Base-by-base conservation (phyloP, 2,888 invertebrate genomes). In the Diarsia mendica region DNA sequence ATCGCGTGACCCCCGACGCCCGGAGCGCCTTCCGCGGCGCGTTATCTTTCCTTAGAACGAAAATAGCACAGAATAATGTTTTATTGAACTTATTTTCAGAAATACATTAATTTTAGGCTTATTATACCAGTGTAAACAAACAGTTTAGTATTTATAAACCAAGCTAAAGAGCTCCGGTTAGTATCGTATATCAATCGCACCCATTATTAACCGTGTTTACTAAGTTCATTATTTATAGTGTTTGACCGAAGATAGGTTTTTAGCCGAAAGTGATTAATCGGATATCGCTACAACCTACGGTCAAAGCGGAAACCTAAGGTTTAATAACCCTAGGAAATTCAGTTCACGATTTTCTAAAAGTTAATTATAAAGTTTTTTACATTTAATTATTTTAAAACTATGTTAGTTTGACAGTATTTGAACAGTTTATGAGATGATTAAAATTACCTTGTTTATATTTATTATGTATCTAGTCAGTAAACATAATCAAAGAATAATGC, bases 221-320 rank as follows among this genome's bases (percentile, higher is more conserved):
- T 39, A 61, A 63, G 48, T 67, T 61, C 23, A 51, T 67, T 55
- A 55, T 65, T 28, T 48, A 51, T 20, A 20, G 51, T 51, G 51
- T 51, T 18, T 18, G 51, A 20, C 51, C 18, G 18, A 49, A 49
- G 39, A 39, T 39, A 8, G 39, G 8, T 39, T 39, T 39, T 39
- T 39, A 8, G 46, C 46, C 46, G 49, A 49, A 18, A 8, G 6
- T 18, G 49, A 49, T 49, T 49, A 18, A 49, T 49, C 18, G 49
- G 49, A 18, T 49, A 18, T 49, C 8, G 49, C 49, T 49, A 49
- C 49, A 18, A 18, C 49, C 49, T 49, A 8, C 49, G 49, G 18
- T 18, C 49, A 6, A 49, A 49, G 49, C 9, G 0, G 51, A 20
- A 51, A 8, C 39, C 39, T 39, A 4, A 39, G 6, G 39, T 39